Base-by-base conservation (phyloP, 2,113 vertebrate species). In the Actenoides lindsayi region DNA sequence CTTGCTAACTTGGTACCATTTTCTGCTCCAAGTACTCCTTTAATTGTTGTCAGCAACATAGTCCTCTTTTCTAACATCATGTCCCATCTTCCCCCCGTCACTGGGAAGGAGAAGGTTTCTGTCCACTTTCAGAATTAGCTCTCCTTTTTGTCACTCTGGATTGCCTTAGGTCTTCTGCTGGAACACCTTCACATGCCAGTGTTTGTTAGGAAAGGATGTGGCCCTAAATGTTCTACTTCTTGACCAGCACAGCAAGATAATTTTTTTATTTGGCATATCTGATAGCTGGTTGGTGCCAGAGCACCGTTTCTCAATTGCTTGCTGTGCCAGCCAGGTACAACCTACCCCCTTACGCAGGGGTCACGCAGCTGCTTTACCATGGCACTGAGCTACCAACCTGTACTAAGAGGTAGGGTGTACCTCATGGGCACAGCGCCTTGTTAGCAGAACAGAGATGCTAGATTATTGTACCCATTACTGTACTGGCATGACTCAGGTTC, bases 351-450 rank as follows among this genome's bases (percentile, higher is more conserved):
- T n/a, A 10, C 0, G 0, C 44, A 35, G 67, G 25, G 57, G 9
- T 68, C 3, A 0, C 1, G 17, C 18, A 30, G 62, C 42, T 78
- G 41, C 60, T 41, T 25, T 13, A 37, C 35, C 4, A 1, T 87
- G 78, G 35, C 0, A 0, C 67, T 28, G 59, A 74, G 79, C 83
- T 25, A 3, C 16, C 44, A 73, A 25, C n/a, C 53, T 0, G 0
- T 62, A 10, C 28, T 16, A 4, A 31, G 75, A 41, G n/a, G n/a
- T 15, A 39, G 56, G 31, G 6, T 44, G 25, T 67, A 14, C 41
- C 31, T 51, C 37, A 17, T 6, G 0, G 67, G 15, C n/a, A 15
- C 27, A 11, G 54, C 48, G 31, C 71, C 63, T 62, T 1, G 0
- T n/a, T 5, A 54, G 82, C 75, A 51, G 37, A 13, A 70, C 41